phyloP scores from a whole-genome alignment of 1,140 invertebrate species.

The Chrysoperla carnea region DNA sequence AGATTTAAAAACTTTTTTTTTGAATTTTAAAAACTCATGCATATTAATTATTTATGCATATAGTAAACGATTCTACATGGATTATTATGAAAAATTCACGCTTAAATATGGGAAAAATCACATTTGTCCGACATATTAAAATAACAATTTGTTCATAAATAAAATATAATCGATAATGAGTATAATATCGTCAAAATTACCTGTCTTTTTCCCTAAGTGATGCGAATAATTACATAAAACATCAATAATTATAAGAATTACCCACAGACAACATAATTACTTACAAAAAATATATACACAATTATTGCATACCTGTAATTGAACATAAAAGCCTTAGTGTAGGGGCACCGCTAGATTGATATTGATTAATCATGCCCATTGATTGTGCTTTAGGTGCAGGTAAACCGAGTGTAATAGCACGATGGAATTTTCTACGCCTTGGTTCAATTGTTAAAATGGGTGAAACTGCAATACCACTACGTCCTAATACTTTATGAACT shows the following conservation, averaged over 20 bases:
- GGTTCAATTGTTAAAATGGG: slow-evolving; percentile 96
- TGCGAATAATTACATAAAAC: not conserved
- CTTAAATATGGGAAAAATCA: too few relatives aligned
- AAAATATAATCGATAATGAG: too few relatives aligned
- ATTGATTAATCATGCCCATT: slow-evolving; percentile 79
- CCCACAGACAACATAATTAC: too few relatives aligned
- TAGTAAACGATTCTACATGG: too few relatives aligned
- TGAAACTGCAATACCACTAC: slow-evolving; percentile 77
- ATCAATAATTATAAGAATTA: too few relatives aligned
- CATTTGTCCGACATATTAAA: too few relatives aligned
- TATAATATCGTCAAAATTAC: not conserved
- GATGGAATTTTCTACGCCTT: slow-evolving; percentile 86
- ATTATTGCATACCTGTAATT: slow-evolving; percentile 59
- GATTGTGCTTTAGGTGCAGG: slow-evolving; percentile 77
- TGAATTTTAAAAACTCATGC: too few relatives aligned
- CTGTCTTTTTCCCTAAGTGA: not conserved
- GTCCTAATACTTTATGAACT: slow-evolving; percentile 66
- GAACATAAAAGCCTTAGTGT: slow-evolving; percentile 79
- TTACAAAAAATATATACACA: too few relatives aligned
- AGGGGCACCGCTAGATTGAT: slow-evolving; percentile 52
- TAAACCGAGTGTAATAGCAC: slow-evolving; percentile 87
- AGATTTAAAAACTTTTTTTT: too few relatives aligned
- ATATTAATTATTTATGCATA: too few relatives aligned
- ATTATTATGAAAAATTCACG: too few relatives aligned
- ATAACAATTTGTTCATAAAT: too few relatives aligned